Conservation (phyloP, 2,888 invertebrate genomes). For the Apodemia mormo region DNA sequence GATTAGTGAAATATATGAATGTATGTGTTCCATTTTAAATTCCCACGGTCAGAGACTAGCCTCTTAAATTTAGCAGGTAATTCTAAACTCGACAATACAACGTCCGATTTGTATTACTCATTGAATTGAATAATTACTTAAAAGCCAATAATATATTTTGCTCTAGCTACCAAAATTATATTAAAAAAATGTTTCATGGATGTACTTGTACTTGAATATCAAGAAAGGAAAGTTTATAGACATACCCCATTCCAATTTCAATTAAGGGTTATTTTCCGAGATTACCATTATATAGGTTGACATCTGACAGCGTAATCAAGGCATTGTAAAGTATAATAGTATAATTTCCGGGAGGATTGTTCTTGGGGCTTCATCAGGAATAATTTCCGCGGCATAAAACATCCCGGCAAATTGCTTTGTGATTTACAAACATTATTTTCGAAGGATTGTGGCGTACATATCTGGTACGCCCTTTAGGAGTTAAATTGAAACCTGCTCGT, state of each 20-base stretch:
- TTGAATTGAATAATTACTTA: too few species aligned
- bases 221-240: not conserved
- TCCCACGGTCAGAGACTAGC: too few species aligned
- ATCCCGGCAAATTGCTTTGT: conserved; percentile 44
- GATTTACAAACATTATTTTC: conserved; percentile 29
- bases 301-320: conserved; percentile 7
- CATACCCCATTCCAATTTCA: not conserved
- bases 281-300: conserved; percentile 1
- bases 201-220: too few species aligned
- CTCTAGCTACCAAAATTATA: too few species aligned
- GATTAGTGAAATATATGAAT: too few species aligned
- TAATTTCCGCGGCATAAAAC: conserved; percentile 36
- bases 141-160: too few species aligned
- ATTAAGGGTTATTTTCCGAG: conserved; percentile 7
- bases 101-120: too few species aligned
- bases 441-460: not conserved
- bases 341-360: conserved; percentile 34
- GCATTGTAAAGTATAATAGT: conserved; percentile 10
- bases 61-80: too few species aligned
- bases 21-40: too few species aligned
- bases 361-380: conserved; percentile 31
- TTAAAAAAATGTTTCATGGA: too few species aligned
- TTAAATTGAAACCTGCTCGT: not conserved
- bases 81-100: too few species aligned
- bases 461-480: not conserved